Conservation (phyloP, 2,888 invertebrate species). For the Lampropteryx suffumata region DNA sequence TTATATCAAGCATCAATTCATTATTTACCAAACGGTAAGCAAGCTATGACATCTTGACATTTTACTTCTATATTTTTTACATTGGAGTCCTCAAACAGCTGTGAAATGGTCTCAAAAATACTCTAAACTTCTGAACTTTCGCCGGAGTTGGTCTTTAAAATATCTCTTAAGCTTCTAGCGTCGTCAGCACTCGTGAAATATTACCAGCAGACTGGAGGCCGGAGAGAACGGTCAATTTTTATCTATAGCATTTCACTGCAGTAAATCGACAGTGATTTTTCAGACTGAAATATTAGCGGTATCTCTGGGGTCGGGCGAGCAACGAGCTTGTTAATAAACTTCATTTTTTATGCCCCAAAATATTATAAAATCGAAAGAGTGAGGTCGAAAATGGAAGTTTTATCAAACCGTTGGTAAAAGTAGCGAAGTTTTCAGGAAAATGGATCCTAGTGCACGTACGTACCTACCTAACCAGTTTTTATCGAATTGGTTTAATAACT, state of each 20-base stretch:
- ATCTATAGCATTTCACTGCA: slow-evolving; percentile 62
- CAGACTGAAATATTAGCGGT: slow-evolving; percentile 68
- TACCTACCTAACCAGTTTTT: no score
- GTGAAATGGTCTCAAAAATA: slow-evolving; percentile 33
- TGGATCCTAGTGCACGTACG: no score
- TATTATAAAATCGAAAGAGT: slow-evolving; percentile 41
- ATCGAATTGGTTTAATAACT: no score
- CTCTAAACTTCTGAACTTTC: slow-evolving; percentile 22
- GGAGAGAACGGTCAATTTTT: slow-evolving; percentile 63
- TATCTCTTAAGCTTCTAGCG: slow-evolving; percentile 38
- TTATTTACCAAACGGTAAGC: not conserved
- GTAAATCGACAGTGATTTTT: slow-evolving; percentile 71
- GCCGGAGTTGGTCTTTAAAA: slow-evolving; percentile 30
- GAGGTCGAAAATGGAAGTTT: not conserved
- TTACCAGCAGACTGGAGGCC: slow-evolving; percentile 33
- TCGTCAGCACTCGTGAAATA: slow-evolving; percentile 45
- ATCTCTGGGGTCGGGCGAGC: slow-evolving; percentile 50
- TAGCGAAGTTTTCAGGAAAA: no score
- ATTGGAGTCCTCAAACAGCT: slow-evolving; percentile 28
- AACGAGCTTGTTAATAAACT: slow-evolving; percentile 59
- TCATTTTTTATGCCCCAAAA: slow-evolving; percentile 47
- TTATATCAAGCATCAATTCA: not conserved
- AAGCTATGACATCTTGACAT: not conserved
- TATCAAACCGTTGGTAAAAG: not conserved
- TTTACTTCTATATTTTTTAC: slow-evolving; percentile 14